These are phyloP conservation scores for Meandrina meandrites DNA, from an alignment of 92 coral and sea anemone genomes.

Conservation along the genomic window DNA sequence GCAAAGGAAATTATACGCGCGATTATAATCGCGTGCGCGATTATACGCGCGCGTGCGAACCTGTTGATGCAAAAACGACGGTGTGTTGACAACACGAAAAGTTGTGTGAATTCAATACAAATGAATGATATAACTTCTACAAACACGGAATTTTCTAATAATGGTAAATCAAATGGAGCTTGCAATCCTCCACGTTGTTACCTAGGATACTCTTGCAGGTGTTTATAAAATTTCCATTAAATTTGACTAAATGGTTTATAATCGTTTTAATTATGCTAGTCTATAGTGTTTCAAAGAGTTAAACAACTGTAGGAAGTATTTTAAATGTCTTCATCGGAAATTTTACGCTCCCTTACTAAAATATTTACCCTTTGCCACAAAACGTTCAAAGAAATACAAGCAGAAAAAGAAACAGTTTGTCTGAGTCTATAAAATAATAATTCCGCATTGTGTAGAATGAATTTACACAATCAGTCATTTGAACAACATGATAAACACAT, in stretches of 20 bases:
- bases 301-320: neutral
- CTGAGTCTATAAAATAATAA: neutral
- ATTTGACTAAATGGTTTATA: neutral
- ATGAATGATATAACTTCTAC: neutral
- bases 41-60: neutral
- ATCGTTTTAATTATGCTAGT: neutral
- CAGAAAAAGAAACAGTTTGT: neutral
- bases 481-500: neutral
- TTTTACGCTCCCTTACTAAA: neutral
- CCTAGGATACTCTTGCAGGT: neutral
- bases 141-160: neutral
- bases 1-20: neutral
- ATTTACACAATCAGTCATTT: neutral
- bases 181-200: neutral
- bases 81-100: neutral
- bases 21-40: too few relatives aligned
- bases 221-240: neutral
- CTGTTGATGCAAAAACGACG: neutral
- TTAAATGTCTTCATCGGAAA: neutral
- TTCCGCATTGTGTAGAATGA: neutral
- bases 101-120: neutral
- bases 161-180: neutral
- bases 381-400: neutral
- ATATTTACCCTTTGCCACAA: neutral
- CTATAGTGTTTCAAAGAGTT: neutral